Percentiles rank a stretch among this genome's conserved stretches.
These are phyloP conservation scores for Hypomecis punctinalis DNA, from an alignment of 2,888 invertebrate species.

Conservation along the genomic window DNA sequence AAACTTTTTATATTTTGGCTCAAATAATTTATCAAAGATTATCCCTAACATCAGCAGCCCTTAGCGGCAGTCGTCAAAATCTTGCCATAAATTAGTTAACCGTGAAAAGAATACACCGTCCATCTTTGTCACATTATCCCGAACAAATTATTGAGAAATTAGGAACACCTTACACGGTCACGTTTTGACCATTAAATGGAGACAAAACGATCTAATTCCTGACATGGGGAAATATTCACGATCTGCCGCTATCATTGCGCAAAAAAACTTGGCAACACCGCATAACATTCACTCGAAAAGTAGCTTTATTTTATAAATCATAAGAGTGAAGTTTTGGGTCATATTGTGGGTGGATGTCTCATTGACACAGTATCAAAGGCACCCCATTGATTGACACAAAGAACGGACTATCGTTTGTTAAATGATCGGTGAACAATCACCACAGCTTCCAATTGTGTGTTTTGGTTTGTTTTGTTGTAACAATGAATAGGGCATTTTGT, in stretches of 20 bases:
- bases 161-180: conserved; percentile 74
- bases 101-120: conserved; percentile 65
- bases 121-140: conserved; percentile 76
- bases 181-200: conserved; percentile 81
- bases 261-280: conserved; percentile 66
- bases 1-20: not conserved
- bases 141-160: conserved; percentile 78
- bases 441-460: conserved; percentile 65
- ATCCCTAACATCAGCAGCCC: conserved; percentile 48
- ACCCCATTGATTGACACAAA: conserved; percentile 80
- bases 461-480: conserved; percentile 52
- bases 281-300: conserved; percentile 34
- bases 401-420: conserved; percentile 73
- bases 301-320: conserved; percentile 42
- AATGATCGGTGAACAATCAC: conserved; percentile 74
- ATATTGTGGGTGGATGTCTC: conserved; percentile 57
- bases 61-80: conserved; percentile 46
- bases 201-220: conserved; percentile 83
- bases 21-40: conserved; percentile 54
- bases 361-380: conserved; percentile 79
- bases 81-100: conserved; percentile 70
- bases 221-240: conserved; percentile 79
- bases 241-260: conserved; percentile 81
- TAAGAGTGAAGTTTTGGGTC: conserved; percentile 31
- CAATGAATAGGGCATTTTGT: conserved; percentile 32